Evolutionary conservation across 2,797 vertebrate species (phyloP).

Genomic region (Pangasius djambal): DNA sequence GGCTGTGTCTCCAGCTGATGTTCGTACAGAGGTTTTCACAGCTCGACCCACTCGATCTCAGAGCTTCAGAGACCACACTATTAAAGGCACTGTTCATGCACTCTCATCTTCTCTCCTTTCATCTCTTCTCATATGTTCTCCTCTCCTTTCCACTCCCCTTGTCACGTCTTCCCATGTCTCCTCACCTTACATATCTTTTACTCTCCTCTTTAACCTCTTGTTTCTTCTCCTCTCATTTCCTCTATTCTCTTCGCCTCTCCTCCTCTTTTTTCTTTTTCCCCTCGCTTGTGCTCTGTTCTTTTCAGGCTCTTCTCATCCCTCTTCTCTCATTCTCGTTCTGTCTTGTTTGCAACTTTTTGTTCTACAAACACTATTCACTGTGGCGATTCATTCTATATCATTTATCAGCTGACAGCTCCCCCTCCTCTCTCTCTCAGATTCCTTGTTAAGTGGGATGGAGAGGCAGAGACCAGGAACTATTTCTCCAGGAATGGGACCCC

Average conservation of each 20-base stretch:
- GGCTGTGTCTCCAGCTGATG: slow-evolving; percentile 81
- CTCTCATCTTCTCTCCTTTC: slow-evolving; percentile 7
- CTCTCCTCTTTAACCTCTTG: not conserved
- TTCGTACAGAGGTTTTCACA: slow-evolving; percentile 84
- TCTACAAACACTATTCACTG: not conserved
- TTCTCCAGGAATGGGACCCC: slow-evolving; percentile 71
- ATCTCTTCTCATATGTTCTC: not conserved
- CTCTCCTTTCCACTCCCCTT: not conserved
- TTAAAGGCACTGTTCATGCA: slow-evolving; percentile 71
- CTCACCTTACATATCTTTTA: not conserved
- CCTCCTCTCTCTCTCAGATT: slow-evolving; percentile 61
- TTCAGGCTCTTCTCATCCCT: not conserved
- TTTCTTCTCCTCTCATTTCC: not conserved
- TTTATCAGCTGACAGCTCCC: not conserved
- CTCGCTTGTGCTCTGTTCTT: not conserved
- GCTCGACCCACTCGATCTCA: slow-evolving; percentile 80
- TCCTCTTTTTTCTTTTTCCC: no score
- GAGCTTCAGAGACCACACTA: slow-evolving; percentile 75
- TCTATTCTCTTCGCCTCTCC: not conserved
- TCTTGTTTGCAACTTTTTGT: not conserved
- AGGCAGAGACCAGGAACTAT: slow-evolving; percentile 76
- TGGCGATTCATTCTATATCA: not conserved
- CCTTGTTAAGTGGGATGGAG: slow-evolving; percentile 75
- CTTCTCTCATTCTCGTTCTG: not conserved
- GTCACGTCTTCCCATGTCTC: not conserved